Evolutionary conservation across 2,113 vertebrate species (phyloP), one percentile per base, ranked within the genome.

Genomic region (Emydocephalus ijimae): DNA sequence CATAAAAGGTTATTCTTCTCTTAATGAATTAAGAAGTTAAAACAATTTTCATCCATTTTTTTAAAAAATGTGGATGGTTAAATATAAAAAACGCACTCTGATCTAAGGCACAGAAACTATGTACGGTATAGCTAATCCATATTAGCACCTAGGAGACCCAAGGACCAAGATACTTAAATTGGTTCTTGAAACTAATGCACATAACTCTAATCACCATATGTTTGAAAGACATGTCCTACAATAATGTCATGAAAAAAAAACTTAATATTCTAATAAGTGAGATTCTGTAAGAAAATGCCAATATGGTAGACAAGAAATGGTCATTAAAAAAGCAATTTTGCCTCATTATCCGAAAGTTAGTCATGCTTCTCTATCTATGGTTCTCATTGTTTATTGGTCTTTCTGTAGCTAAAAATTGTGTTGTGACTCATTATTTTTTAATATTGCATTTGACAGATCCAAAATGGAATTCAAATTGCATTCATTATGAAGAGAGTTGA

Each of bases 341-440:
- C 55, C 56, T 89, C 87, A 85, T 93, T 93, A 91, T 61, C 52
- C 55, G 15, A 23, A 93, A 61, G 69, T 89, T 85, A 91, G 56
- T 91, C 69, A 93, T 89, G 87, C 23, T 50, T 89, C n/a, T 89
- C 29, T 87, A 23, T 93, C 45, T 89, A 24, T 54, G 34, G 45
- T 52, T 89, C 69, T 89, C 54, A 64, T 85, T 59, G 87, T 91
- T 91, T 54, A 89, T 61, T 23, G 24, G 39, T 89, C 87, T 55
- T 93, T 23, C 45, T 43, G 57, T 56, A 91, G 52, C 74, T 85
- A 89, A 85, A 59, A 69, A 64, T 87, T 85, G 34, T 64, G 11
- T 34, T 39, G 24, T 23, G n/a, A 69, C 34, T 93, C 54, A 89
- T 93, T 93, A 86, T 93, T 91, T 92, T 89, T 93, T 87, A 93